Evolutionary conservation across 2,888 invertebrate species (phyloP).

Genomic region (Eupithecia exiguata): DNA sequence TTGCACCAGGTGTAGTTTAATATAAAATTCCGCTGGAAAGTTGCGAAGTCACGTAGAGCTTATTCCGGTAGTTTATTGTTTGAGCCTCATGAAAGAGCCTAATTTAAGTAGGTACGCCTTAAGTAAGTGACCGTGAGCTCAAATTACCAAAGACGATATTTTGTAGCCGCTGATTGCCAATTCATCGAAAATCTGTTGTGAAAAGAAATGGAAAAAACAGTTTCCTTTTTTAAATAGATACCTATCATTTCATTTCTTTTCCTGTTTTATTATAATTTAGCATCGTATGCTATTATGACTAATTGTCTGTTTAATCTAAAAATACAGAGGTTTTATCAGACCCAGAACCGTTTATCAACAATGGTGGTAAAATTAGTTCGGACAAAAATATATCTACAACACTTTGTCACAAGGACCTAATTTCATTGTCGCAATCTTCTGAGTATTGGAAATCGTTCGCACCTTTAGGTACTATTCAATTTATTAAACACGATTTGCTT

Average conservation of each 20-base stretch:
- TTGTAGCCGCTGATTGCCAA: slow-evolving; percentile 21
- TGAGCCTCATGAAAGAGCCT: slow-evolving; percentile 55
- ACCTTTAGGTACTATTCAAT: background rate
- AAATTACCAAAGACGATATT: slow-evolving; percentile 14
- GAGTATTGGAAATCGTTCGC: background rate
- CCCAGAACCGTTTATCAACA: no score
- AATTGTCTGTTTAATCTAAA: no score
- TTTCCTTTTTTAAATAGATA: no score
- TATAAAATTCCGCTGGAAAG: slow-evolving; percentile 52
- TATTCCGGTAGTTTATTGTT: slow-evolving; percentile 50
- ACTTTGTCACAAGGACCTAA: background rate
- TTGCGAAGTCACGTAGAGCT: slow-evolving; percentile 58
- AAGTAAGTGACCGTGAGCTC: slow-evolving; percentile 5
- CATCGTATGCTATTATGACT: no score
- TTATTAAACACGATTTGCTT: background rate
- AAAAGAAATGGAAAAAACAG: background rate
- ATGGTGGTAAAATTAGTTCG: no score
- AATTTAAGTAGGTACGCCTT: slow-evolving; percentile 48
- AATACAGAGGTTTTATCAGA: no score
- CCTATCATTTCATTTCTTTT: no score
- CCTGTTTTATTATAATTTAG: no score
- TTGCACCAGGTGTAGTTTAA: slow-evolving; percentile 41
- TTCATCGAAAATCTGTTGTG: slow-evolving; percentile 17
- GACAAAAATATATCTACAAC: no score
- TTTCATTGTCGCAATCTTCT: background rate